Conservation (phyloP, 2,113 vertebrate genomes). For the Platycercus adscitus region DNA sequence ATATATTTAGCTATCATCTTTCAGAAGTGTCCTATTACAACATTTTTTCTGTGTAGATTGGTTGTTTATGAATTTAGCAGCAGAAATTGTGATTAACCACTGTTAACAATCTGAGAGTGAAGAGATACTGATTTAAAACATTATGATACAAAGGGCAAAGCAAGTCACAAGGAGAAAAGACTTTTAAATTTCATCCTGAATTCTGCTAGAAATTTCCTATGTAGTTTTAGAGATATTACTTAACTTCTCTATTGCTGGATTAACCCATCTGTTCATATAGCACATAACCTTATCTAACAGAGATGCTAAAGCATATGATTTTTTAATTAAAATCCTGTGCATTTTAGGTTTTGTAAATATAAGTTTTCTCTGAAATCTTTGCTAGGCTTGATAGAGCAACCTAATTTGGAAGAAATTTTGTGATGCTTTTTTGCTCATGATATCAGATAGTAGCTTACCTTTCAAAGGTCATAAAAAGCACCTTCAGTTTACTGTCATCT, state of each 20-base stretch:
- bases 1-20: not conserved
- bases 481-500: not conserved
- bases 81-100: not conserved
- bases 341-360: not conserved
- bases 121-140: not conserved
- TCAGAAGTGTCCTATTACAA: not conserved
- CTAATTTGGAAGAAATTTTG: not conserved
- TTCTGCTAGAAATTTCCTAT: not conserved
- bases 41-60: not conserved
- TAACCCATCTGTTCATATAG: not conserved
- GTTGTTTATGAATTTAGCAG: not conserved
- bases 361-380: not conserved
- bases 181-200: not conserved
- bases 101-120: not conserved
- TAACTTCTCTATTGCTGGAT: not conserved
- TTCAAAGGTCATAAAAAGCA: not conserved
- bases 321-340: not conserved
- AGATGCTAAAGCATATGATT: not conserved
- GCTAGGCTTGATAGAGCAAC: not conserved
- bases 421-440: not conserved
- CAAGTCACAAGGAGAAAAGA: not conserved
- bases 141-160: not conserved
- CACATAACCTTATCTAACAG: not conserved
- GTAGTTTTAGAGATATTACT: not conserved
- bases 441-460: not conserved